Evolutionary conservation across 2,113 vertebrate species (phyloP).

Genomic region (Empidonax traillii): DNA sequence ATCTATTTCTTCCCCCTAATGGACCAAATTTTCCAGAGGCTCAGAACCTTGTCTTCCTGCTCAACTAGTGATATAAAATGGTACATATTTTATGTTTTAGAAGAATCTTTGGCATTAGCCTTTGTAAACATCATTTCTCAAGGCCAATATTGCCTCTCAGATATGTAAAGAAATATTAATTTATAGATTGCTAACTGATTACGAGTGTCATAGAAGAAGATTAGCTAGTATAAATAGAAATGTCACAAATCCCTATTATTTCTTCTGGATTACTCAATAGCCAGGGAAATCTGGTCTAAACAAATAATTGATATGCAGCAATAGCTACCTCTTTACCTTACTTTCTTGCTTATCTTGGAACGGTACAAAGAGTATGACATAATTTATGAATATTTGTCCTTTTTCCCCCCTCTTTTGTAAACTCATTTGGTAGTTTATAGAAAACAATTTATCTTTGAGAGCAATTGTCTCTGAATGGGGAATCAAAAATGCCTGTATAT

Average conservation of each 20-base stretch:
- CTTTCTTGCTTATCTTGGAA: background rate
- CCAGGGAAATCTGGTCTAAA: background rate
- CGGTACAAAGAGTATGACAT: background rate
- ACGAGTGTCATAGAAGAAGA: background rate
- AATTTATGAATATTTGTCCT: background rate
- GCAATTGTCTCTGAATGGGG: background rate
- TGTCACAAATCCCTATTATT: background rate
- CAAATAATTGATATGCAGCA: background rate
- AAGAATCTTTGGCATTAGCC: background rate
- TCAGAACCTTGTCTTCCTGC: background rate
- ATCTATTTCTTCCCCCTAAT: background rate
- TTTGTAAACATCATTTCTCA: background rate
- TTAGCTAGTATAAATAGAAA: background rate
- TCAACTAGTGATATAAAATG: background rate
- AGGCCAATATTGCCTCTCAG: background rate
- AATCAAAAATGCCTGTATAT: background rate
- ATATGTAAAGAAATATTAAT: background rate
- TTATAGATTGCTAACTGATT: background rate
- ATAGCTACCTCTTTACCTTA: background rate
- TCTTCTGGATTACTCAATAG: background rate
- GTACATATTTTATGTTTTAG: background rate
- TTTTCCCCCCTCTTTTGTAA: background rate
- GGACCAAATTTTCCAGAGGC: background rate
- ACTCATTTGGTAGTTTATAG: background rate
- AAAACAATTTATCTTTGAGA: background rate